Evolutionary conservation across 2,797 vertebrate genomes (phyloP), one percentile per base, ranked within the genome.

Genomic region (Uromys caudimaculatus): DNA sequence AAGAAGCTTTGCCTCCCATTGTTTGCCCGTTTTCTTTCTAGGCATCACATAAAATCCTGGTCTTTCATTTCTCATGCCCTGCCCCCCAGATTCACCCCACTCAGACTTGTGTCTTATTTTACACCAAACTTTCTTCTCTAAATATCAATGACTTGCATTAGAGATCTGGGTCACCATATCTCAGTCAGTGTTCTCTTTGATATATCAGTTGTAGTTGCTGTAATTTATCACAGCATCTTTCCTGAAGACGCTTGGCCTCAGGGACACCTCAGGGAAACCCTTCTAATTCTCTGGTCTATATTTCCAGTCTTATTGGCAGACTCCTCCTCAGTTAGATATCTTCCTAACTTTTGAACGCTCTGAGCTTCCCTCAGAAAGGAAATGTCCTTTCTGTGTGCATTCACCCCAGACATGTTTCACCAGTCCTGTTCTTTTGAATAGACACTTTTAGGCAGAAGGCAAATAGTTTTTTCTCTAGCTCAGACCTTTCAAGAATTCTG

Each of bases 131-230:
- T 32, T 78, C 35, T 35, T n/a, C 47, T 35, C 38, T 47, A 69
- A 84, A 86, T 76, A 81, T 6, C 38, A 56, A 44, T 47, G 32
- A 56, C 52, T 69, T 69, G 56, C 50, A 27, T 67, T 84, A 69
- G 38, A 44, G 90, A 90, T 58, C 89, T 87, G 41, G 77, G 56
- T 87, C 69, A 69, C 60, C 58, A 32, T 87, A 67, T 94, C 54
- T 82, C 71, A 83, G 41, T 21, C n/a, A 3, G 50, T 79, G 50
- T 85, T 67, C 79, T 71, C 44, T 91, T n/a, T 89, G 64, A 91
- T 60, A 3, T 88, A 79, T 71, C 64, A 77, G 23, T 76, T 94
- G 29, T 81, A 50, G 50, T 32, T 47, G 58, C 56, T 81, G 23
- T 7, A 79, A 93, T 76, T 83, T 56, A 69, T 88, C 52, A 85